Percentiles rank a stretch among this genome's conserved stretches.
phyloP scores from a whole-genome alignment of 2,797 vertebrate species.

The Octomys mimax region DNA sequence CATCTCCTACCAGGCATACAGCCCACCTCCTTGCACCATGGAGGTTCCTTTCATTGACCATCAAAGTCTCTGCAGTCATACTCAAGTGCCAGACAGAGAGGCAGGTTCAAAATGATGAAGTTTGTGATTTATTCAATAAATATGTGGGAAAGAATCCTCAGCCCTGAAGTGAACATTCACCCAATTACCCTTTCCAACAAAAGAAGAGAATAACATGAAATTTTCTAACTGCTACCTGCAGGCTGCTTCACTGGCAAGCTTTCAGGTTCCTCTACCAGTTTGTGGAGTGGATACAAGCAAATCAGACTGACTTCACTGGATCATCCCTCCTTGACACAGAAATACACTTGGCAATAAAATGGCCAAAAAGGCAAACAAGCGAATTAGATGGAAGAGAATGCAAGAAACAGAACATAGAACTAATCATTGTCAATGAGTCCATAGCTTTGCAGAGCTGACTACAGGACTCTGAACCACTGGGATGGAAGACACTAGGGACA shows the following conservation, averaged over 20 bases:
- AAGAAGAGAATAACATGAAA: slow-evolving; percentile 1
- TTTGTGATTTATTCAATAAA: not conserved
- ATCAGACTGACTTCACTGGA: not conserved
- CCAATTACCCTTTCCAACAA: not conserved
- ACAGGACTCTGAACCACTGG: not conserved
- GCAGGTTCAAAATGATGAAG: not conserved
- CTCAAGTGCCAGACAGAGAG: not conserved
- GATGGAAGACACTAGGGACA: not conserved
- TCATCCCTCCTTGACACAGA: not conserved
- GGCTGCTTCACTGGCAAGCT: not conserved
- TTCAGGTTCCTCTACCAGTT: not conserved
- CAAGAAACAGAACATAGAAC: not conserved
- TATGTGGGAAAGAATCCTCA: slow-evolving; percentile 1
- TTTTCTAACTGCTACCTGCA: not conserved
- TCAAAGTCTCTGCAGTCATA: not conserved
- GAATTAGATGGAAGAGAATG: not conserved
- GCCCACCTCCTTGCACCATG: not conserved
- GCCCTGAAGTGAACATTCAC: slow-evolving; percentile 1
- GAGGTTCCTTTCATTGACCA: not conserved
- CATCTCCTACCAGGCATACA: not conserved
- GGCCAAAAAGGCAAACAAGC: not conserved
- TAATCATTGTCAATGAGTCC: not conserved
- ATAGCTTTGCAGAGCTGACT: not conserved
- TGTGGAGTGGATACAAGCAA: not conserved
- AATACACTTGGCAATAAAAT: not conserved